Evolutionary conservation across 2,113 vertebrate species (phyloP).

Genomic region (Serinus canaria): DNA sequence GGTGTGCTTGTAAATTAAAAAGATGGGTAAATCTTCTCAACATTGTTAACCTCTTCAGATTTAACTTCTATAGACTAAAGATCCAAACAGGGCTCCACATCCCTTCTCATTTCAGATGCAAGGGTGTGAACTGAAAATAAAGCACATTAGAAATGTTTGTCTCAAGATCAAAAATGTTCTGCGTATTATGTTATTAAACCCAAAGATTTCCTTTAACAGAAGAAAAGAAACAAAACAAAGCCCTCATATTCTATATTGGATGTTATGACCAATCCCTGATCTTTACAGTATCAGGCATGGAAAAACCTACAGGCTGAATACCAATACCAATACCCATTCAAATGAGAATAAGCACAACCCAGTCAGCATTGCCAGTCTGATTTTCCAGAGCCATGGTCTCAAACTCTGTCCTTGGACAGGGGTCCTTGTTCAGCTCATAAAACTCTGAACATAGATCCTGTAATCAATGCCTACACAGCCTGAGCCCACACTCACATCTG

Average conservation of each 20-base stretch:
- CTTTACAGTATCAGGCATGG: background rate
- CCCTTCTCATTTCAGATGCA: background rate
- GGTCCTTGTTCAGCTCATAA: background rate
- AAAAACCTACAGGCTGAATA: background rate
- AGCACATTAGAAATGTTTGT: background rate
- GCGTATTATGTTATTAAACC: background rate
- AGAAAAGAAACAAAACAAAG: background rate
- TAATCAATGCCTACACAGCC: background rate
- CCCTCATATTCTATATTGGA: fast-evolving
- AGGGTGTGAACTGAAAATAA: background rate
- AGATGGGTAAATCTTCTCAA: background rate
- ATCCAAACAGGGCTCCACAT: background rate
- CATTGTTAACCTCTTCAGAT: background rate
- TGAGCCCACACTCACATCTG: background rate
- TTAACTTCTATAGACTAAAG: background rate
- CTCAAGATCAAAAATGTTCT: background rate
- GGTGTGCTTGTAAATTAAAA: background rate
- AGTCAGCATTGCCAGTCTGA: background rate
- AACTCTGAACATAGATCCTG: background rate
- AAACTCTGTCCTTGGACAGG: background rate
- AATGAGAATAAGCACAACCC: background rate
- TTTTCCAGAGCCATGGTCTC: background rate
- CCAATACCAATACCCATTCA: background rate
- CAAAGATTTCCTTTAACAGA: background rate
- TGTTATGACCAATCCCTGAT: background rate